Conservation (phyloP, 2,113 vertebrate genomes). For the Enhydra lutris region DNA sequence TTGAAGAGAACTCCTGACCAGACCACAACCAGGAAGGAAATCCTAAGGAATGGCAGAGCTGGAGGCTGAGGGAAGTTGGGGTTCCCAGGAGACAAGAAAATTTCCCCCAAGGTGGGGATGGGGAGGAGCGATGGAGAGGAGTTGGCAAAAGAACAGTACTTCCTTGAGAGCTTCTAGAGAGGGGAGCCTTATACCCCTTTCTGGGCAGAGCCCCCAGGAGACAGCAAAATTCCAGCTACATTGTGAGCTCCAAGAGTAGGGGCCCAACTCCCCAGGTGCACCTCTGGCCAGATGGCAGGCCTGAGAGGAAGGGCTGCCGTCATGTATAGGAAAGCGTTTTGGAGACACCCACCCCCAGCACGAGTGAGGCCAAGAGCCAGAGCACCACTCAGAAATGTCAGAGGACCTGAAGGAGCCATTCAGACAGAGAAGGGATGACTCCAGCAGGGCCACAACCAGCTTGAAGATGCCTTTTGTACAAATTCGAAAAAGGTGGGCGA, state of each 20-base stretch:
- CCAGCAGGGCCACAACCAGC: background rate
- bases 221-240: background rate
- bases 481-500: background rate
- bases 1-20: background rate
- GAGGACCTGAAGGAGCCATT: background rate
- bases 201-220: background rate
- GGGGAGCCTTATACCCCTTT: background rate
- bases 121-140: rapidly evolving
- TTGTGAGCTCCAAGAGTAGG: background rate
- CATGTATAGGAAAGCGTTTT: background rate
- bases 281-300: too few relatives aligned
- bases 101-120: background rate
- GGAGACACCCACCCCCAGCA: background rate
- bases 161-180: background rate
- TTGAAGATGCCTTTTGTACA: background rate
- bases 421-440: background rate
- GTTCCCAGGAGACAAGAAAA: background rate
- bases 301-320: background rate
- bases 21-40: background rate
- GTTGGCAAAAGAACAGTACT: too few relatives aligned
- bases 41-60: background rate
- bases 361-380: background rate
- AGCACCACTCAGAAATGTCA: background rate
- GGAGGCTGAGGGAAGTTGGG: background rate
- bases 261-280: background rate